A percentile compares a stretch with the other conserved stretches of the same genome.
Evolutionary conservation across 30 jellyfish, hydroid and myxozoan genomes (phyloP).

Genomic region (Chironex yamaguchii): DNA sequence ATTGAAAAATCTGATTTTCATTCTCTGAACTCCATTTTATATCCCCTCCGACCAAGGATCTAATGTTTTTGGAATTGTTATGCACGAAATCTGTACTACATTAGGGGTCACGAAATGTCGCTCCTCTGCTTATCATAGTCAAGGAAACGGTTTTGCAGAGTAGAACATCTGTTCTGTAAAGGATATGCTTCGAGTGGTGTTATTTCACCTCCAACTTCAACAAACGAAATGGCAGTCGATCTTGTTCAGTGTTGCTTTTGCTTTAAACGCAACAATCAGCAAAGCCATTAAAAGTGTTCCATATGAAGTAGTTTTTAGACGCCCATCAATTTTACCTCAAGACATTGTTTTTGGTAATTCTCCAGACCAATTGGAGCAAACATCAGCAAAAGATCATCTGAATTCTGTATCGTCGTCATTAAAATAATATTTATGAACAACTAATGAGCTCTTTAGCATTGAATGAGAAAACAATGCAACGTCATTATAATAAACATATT

Average conservation of each 20-base stretch:
- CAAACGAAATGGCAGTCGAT: slow-evolving; percentile 9
- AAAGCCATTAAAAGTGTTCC: slow-evolving; percentile 17
- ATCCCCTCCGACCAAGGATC: slow-evolving; percentile 18
- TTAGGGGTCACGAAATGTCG: background rate
- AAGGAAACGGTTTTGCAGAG: slow-evolving; percentile 47
- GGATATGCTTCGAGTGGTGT: slow-evolving; percentile 12
- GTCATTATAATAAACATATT: no score
- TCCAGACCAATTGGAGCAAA: background rate
- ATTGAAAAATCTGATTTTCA: background rate
- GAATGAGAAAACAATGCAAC: no score
- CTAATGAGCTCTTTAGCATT: no score
- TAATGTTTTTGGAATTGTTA: slow-evolving; percentile 10
- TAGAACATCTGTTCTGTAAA: slow-evolving; percentile 5
- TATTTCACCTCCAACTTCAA: slow-evolving; percentile 6
- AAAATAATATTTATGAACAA: no score
- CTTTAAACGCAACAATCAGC: slow-evolving; percentile 9
- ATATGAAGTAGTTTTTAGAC: slow-evolving; percentile 61
- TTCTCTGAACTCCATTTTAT: slow-evolving; percentile 5
- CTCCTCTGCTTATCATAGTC: slow-evolving; percentile 41
- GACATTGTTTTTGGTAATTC: slow-evolving; percentile 28
- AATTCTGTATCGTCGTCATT: no score
- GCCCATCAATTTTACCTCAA: slow-evolving; percentile 44
- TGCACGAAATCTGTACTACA: background rate
- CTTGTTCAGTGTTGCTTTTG: background rate
- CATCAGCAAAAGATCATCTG: background rate